phyloP scores from a whole-genome alignment of 1,140 invertebrate genomes.

The Globodera rostochiensis region DNA sequence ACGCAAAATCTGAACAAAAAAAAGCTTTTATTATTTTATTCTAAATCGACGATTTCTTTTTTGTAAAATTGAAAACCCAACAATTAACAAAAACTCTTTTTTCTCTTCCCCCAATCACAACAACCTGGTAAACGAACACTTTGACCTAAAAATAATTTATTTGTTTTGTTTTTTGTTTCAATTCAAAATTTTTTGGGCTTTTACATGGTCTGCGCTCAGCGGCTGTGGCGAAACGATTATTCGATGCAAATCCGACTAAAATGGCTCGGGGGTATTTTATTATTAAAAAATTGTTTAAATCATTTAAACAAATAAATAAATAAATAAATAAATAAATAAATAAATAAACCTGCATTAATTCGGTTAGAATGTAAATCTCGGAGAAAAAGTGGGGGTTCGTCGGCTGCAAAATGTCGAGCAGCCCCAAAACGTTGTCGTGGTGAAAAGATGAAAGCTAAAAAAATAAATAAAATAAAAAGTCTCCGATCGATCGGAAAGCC shows the following conservation, averaged over 20 bases:
- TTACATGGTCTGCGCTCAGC: constrained; percentile 96
- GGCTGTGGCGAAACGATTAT: constrained; percentile 99
- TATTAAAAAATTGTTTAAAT: too few species aligned
- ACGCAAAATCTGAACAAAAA: constrained; percentile 77
- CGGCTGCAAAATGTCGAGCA: constrained; percentile 64
- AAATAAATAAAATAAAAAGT: neutral
- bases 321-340: too few species aligned
- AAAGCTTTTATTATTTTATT: too few species aligned
- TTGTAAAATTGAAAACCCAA: too few species aligned
- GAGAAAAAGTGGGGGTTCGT: constrained; percentile 65
- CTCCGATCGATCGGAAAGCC: neutral
- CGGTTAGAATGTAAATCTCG: constrained; percentile 88
- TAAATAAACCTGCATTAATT: constrained; percentile 82
- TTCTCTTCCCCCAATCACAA: too few species aligned
- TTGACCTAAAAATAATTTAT: constrained; percentile 83
- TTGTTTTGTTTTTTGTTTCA: neutral
- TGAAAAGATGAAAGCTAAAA: constrained; percentile 98
- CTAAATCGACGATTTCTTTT: too few species aligned
- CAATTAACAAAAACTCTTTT: too few species aligned
- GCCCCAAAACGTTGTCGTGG: constrained; percentile 80
- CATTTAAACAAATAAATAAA: too few species aligned
- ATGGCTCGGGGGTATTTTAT: neutral
- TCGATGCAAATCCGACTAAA: constrained; percentile 84
- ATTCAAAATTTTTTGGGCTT: constrained; percentile 80
- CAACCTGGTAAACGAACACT: constrained; percentile 93